Evolutionary conservation across 1,140 invertebrate genomes (phyloP).

Genomic region (Cotesia vestalis): DNA sequence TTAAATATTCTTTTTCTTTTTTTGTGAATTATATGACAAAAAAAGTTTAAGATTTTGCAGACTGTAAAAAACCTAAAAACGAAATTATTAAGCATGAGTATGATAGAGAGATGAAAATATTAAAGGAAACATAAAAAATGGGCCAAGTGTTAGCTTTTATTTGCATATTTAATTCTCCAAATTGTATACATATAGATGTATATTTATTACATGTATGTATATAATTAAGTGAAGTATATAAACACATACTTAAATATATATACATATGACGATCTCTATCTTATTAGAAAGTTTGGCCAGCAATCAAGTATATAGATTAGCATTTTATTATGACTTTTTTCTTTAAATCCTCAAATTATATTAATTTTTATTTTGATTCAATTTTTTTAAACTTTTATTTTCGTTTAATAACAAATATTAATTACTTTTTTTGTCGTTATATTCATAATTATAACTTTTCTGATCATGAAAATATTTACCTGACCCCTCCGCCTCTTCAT

Average conservation of each 20-base stretch:
- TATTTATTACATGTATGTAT: slow-evolving; percentile 21
- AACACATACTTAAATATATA: slow-evolving; percentile 26
- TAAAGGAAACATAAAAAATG: slow-evolving; percentile 16
- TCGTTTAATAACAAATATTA: slow-evolving; percentile 1
- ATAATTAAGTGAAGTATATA: slow-evolving; percentile 27
- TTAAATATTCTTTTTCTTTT: neutral
- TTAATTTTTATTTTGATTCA: slow-evolving; percentile 23
- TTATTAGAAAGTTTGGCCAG: slow-evolving; percentile 31
- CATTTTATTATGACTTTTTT: slow-evolving; percentile 19
- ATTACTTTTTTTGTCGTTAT: slow-evolving; percentile 22
- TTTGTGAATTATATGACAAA: slow-evolving; percentile 1
- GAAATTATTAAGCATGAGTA: neutral
- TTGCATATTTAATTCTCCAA: slow-evolving; percentile 34
- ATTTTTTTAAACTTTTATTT: neutral
- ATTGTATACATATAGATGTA: slow-evolving; percentile 32
- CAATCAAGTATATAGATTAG: slow-evolving; percentile 25
- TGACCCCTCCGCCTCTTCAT: slow-evolving; percentile 16
- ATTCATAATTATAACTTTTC: neutral
- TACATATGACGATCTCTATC: slow-evolving; percentile 30
- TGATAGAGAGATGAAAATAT: slow-evolving; percentile 18
- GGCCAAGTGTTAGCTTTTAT: slow-evolving; percentile 36
- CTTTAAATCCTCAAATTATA: slow-evolving; percentile 11
- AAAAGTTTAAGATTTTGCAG: slow-evolving; percentile 9
- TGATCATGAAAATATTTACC: slow-evolving; percentile 9
- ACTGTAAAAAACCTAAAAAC: slow-evolving; percentile 15